Conservation (phyloP, 2,113 vertebrate genomes). For the Nansenia antarctica region DNA sequence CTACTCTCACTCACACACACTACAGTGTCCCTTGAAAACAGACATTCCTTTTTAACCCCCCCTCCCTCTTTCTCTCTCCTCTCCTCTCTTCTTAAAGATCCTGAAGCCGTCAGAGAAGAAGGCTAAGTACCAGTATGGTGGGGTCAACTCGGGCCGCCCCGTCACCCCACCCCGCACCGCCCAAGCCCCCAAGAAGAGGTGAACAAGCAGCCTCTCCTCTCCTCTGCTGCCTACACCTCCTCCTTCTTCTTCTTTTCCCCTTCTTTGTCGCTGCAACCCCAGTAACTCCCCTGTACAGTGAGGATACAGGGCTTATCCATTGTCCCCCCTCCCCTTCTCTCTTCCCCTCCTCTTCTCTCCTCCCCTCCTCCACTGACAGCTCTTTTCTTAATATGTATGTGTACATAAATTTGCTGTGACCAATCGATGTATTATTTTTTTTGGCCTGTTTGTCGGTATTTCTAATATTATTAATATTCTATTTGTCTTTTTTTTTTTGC, state of each 20-base stretch:
- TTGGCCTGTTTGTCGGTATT: constrained; percentile 72
- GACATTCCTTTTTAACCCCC: neutral
- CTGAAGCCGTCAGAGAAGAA: constrained; percentile 75
- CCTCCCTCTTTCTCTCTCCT: too few relatives aligned
- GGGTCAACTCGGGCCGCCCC: constrained; percentile 69
- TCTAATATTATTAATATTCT: constrained; percentile 66
- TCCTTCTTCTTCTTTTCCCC: constrained; percentile 16
- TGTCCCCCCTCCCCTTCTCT: constrained; percentile 27
- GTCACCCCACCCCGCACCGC: constrained; percentile 72
- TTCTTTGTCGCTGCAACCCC: constrained; percentile 48
- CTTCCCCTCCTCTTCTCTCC: constrained; percentile 28
- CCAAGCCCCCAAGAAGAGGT: constrained; percentile 74
- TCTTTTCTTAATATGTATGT: constrained; percentile 77
- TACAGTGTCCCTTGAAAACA: neutral
- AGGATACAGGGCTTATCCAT: constrained; percentile 61
- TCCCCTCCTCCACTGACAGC: constrained; percentile 51
- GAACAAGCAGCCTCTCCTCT: constrained; percentile 47
- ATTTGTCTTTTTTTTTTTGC: constrained; percentile 57
- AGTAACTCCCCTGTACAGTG: constrained; percentile 59
- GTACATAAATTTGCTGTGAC: constrained; percentile 80
- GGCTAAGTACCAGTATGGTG: constrained; percentile 74
- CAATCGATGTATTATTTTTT: constrained; percentile 56
- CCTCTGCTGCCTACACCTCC: neutral
- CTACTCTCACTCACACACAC: neutral
- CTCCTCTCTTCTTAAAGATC: constrained; percentile 50